Evolutionary conservation across 2,797 vertebrate species (phyloP), one percentile per base, ranked within the genome.

Genomic region (Phyllotis vaccarum): DNA sequence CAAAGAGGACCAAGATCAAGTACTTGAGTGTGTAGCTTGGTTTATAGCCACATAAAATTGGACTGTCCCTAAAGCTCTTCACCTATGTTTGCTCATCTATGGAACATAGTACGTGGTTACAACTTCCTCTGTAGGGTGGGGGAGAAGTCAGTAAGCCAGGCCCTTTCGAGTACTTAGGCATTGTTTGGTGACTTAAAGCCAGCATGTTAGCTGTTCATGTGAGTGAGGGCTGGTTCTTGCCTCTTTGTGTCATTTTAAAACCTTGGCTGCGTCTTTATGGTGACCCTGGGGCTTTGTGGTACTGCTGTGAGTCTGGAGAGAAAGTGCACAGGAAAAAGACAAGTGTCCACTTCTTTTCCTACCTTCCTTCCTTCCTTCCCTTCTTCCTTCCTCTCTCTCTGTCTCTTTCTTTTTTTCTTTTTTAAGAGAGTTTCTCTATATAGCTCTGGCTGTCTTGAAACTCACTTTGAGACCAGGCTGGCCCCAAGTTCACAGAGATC

Each of bases 21-120:
- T 87, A 3, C 74, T 82, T 70, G 75, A 40, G 3, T 27, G 3
- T 27, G 3, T 64, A 81, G 21, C 37, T 62, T 80, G 9, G 75
- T 66, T 79, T 92, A 60, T 68, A 37, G 31, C 37, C 29, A 1
- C 62, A 12, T 83, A 58, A 74, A 81, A 46, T 14, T n/a, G 29
- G 40, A 64, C 54, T 37, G 24, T 68, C 12, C 12, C 2, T 68
- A 68, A 46, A 37, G 56, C 37, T 80, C 27, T 82, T 27, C 16
- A 34, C 29, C 37, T 95, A 27, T 49, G 40, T 89, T 76, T 91
- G 70, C 34, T 90, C 24, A 8, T 62, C 34, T 95, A 34, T 49
- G 74, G 82, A 70, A 46, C 54, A 19, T 56, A 11, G 46, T 81
- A 82, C 62, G 80, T 29, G 62, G 52, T 60, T 46, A 14, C 21